Base-by-base conservation (phyloP, 2,113 vertebrate genomes). In the Poeciliopsis turrubarensis region DNA sequence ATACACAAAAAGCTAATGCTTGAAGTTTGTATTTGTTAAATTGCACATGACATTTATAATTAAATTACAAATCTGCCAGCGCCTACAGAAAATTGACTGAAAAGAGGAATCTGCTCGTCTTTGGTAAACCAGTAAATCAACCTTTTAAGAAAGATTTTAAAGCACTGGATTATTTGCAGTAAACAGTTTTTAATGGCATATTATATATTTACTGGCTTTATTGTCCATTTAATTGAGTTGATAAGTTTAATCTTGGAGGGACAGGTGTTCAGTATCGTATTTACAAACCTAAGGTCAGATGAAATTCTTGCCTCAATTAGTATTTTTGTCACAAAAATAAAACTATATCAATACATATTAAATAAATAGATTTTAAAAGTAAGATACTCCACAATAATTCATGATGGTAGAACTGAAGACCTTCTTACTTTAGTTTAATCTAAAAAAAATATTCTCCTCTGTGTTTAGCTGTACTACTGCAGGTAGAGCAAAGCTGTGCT, bases 61-160 rank as follows among this genome's bases (percentile, higher is more conserved):
- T 79, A 71, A 82, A 70, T 80, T 80, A 73, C 39, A 76, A 64
- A 85, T 76, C 65, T 17, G 5, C 17, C 32, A 62, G 14, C 30
- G 64, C 47, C 47, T 22, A 13, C 66, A 67, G 39, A 61, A 64
- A 83, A 60, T 4, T 57, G 67, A 47, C 5, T 30, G 31, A 78
- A 75, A 6, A 81, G 25, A 25, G 51, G 51, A 57, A 10, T 57
- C 51, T 47, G 5, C 44, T 47, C 3, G 7, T 57, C 25, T n/a
- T 57, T 0, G 51, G 7, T 57, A n/a, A 57, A 57, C 25, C 51
- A 57, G 25, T 57, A 54, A 54, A 25, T 54, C 22, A 6, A 25
- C 22, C 8, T 25, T 57, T 57, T 57, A 57, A 9, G 19, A 57
- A 6, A 10, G 25, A 25, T 57, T 57, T 57, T n/a, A 57, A 57